Evolutionary conservation across 2,113 vertebrate species (phyloP).

Genomic region (Poeciliopsis occidentalis): DNA sequence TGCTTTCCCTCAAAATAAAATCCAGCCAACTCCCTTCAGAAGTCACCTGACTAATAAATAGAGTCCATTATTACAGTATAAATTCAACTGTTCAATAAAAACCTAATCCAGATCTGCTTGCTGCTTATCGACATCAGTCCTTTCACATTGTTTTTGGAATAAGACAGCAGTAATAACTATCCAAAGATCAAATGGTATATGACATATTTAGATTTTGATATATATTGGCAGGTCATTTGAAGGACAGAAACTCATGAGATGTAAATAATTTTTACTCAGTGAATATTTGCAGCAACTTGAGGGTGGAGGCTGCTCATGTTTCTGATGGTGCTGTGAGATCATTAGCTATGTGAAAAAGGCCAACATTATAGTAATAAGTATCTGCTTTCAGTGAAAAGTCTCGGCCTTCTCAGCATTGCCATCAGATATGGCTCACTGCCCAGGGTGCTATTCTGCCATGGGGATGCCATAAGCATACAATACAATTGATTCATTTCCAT

Average conservation of each 20-base stretch:
- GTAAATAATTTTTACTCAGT: not conserved
- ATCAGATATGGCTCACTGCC: not conserved
- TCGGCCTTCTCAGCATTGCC: not conserved
- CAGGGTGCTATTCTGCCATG: not conserved
- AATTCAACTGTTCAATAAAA: too few species aligned
- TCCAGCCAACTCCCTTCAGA: too few species aligned
- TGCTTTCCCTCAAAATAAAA: too few species aligned
- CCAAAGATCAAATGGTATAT: not conserved
- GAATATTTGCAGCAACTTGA: not conserved
- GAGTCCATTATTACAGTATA: too few species aligned
- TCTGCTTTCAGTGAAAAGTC: not conserved
- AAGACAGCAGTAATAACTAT: too few species aligned
- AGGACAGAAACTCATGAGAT: not conserved
- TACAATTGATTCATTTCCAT: too few species aligned
- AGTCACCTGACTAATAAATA: too few species aligned
- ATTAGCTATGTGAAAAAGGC: not conserved
- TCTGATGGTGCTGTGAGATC: not conserved
- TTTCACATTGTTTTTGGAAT: not conserved
- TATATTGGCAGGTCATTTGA: not conserved
- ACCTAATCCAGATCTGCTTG: not conserved
- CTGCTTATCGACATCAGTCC: not conserved
- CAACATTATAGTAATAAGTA: not conserved
- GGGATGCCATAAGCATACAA: not conserved
- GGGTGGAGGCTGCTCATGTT: not conserved
- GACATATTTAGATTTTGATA: not conserved